These are phyloP conservation scores for Hydractinia symbiolongicarpus DNA, from an alignment of 30 jellyfish, hydroid and myxozoan genomes.

Conservation along the genomic window DNA sequence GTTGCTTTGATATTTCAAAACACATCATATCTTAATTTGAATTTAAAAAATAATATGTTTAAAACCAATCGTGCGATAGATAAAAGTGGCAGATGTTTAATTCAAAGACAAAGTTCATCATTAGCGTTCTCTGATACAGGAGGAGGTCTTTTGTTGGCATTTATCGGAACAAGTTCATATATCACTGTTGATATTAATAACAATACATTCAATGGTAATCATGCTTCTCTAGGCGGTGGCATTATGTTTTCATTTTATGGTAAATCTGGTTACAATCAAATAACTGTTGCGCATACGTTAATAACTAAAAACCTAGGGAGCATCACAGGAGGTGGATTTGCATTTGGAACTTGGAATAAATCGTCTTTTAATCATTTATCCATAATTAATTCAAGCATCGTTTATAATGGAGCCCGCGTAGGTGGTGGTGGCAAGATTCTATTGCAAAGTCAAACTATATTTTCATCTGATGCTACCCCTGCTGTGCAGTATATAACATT, in stretches of 20 bases:
- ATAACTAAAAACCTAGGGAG: conserved; percentile 36
- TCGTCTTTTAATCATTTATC: conserved; percentile 20
- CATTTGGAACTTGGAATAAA: conserved; percentile 41
- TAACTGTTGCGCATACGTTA: conserved; percentile 10
- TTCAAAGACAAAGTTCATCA: background rate
- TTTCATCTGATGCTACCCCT: background rate
- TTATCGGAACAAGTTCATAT: conserved; percentile 25
- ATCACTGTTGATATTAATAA: conserved; percentile 20
- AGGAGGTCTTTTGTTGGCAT: conserved; percentile 55
- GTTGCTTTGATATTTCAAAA: conserved; percentile 36
- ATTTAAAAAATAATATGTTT: conserved; percentile 28
- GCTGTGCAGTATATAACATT: conserved; percentile 26
- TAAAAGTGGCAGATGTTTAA: background rate
- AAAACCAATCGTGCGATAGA: conserved; percentile 33
- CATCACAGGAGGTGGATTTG: conserved; percentile 64
- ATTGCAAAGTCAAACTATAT: background rate
- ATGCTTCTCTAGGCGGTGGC: conserved; percentile 79
- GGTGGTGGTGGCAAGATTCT: conserved; percentile 70
- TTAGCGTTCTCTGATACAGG: conserved; percentile 47
- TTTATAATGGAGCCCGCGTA: conserved; percentile 41
- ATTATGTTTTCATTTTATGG: conserved; percentile 48
- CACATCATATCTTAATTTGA: background rate
- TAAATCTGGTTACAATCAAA: conserved; percentile 23
- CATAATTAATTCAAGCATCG: conserved; percentile 18
- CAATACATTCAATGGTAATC: conserved; percentile 27